Evolutionary conservation across 2,888 invertebrate genomes (phyloP).

Genomic region (Parnassius glacialis): DNA sequence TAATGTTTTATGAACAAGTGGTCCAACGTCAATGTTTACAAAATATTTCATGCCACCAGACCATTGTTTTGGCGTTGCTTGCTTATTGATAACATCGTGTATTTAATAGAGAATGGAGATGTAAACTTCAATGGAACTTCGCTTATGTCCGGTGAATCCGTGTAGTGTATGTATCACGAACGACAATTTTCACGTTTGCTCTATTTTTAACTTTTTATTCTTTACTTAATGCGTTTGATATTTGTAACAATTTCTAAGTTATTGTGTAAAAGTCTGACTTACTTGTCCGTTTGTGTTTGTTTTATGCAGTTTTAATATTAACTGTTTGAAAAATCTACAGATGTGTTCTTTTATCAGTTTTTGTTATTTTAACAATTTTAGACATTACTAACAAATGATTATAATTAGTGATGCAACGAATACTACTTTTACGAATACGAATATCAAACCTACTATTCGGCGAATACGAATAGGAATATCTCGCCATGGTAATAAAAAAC

Average conservation of each 20-base stretch:
- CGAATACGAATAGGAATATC: too few species aligned
- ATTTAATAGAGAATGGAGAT: constrained; percentile 21
- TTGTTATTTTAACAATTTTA: too few species aligned
- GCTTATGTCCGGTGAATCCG: constrained; percentile 28
- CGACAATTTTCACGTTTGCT: constrained; percentile 17
- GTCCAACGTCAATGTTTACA: constrained; percentile 21
- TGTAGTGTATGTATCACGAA: constrained; percentile 20
- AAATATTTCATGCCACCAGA: constrained; percentile 14
- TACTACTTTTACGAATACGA: too few species aligned
- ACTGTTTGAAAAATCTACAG: background rate
- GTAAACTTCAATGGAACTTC: constrained; percentile 25
- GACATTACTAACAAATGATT: too few species aligned
- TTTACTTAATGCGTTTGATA: background rate
- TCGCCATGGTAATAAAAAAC: too few species aligned
- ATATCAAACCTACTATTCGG: too few species aligned
- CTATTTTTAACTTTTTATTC: constrained; percentile 11
- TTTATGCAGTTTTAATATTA: background rate
- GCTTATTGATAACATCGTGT: constrained; percentile 24
- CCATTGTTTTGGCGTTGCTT: constrained; percentile 23
- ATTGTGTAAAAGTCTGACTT: background rate
- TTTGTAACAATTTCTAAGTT: too few species aligned
- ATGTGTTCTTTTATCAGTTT: too few species aligned
- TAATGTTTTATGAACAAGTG: constrained; percentile 21
- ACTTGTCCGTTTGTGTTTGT: constrained; percentile 3
- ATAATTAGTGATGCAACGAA: too few species aligned